Evolutionary conservation across 2,888 invertebrate genomes (phyloP).

Genomic region (Archaeoteleia sp.): DNA sequence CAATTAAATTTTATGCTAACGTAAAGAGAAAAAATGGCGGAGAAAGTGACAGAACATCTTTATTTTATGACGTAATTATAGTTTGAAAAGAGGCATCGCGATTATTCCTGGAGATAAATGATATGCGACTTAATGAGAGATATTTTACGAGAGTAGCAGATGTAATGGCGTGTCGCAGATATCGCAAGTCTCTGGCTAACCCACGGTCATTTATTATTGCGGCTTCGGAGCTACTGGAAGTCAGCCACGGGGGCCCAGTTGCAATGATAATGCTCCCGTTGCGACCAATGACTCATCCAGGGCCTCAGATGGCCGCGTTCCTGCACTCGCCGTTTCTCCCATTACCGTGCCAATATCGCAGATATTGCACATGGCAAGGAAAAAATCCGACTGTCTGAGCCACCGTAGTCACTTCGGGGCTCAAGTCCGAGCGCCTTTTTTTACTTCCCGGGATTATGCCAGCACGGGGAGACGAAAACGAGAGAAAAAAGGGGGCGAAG

Average conservation of each 20-base stretch:
- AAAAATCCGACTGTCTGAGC: constrained; percentile 37
- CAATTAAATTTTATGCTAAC: too few species aligned
- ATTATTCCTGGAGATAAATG: constrained; percentile 46
- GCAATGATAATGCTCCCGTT: constrained; percentile 64
- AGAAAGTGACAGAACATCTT: constrained; percentile 25
- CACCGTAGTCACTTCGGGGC: constrained; percentile 23
- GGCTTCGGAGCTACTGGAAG: constrained; percentile 60
- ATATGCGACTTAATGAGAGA: constrained; percentile 47
- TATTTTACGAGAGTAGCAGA: constrained; percentile 50
- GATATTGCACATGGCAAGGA: constrained; percentile 52
- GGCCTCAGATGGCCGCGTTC: constrained; percentile 67
- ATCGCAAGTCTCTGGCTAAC: constrained; percentile 56
- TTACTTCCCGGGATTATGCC: constrained; percentile 28
- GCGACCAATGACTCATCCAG: constrained; percentile 69
- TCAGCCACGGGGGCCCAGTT: constrained; percentile 62
- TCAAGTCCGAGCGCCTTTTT: constrained; percentile 24
- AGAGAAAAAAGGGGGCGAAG: constrained; percentile 1
- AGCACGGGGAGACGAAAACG: constrained; percentile 9
- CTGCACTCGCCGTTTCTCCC: constrained; percentile 61
- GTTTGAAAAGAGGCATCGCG: constrained; percentile 30
- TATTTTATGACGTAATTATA: constrained; percentile 18
- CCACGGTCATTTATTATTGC: constrained; percentile 65
- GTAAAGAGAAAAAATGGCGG: too few species aligned
- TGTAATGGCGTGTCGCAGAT: constrained; percentile 54
- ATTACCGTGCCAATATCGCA: constrained; percentile 63